Evolutionary conservation across 2,113 vertebrate genomes (phyloP).

Genomic region (Cettia cetti): DNA sequence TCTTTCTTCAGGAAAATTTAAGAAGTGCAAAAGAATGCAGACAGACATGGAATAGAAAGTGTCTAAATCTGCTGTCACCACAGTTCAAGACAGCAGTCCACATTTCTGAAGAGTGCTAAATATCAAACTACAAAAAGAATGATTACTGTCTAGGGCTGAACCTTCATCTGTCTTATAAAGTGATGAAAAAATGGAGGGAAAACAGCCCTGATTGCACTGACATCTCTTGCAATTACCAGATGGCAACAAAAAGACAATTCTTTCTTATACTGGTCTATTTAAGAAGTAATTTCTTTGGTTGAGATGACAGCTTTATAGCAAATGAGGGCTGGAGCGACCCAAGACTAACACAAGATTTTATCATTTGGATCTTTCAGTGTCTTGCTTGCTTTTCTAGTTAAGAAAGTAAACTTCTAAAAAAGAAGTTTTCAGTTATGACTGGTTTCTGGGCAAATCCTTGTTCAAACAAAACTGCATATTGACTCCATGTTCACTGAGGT

Average conservation of each 20-base stretch:
- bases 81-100: neutral
- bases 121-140: neutral
- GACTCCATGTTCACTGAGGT: neutral
- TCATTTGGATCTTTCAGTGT: neutral
- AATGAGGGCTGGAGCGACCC: neutral
- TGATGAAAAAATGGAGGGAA: neutral
- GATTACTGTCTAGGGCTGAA: neutral
- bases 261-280: neutral
- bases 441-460: neutral
- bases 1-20: neutral
- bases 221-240: neutral
- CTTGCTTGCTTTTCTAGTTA: neutral
- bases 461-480: neutral
- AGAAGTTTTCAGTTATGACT: neutral
- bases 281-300: neutral
- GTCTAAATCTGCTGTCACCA: neutral
- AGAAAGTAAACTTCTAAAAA: neutral
- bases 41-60: neutral
- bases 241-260: neutral
- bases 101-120: neutral
- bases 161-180: neutral
- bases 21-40: neutral
- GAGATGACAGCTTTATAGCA: neutral
- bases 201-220: neutral
- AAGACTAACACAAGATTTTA: neutral